Evolutionary conservation across 2,888 invertebrate species (phyloP).

Genomic region (Drosophila robusta): DNA sequence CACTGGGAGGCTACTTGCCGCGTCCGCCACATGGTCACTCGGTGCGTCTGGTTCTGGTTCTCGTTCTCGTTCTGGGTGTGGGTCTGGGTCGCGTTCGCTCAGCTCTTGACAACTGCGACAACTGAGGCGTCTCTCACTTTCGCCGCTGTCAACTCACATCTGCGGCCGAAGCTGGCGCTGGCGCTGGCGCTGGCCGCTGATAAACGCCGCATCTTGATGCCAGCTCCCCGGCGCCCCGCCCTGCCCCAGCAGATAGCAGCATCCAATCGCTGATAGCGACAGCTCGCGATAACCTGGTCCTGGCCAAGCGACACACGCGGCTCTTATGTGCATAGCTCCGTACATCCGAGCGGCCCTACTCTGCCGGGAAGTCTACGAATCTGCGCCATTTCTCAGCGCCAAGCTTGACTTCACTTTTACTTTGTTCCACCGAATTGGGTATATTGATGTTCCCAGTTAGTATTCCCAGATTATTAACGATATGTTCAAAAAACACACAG

Average conservation of each 20-base stretch:
- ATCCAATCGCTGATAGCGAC: constrained; percentile 35
- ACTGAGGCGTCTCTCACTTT: constrained; percentile 31
- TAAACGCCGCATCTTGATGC: constrained; percentile 24
- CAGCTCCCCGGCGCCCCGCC: constrained; percentile 14
- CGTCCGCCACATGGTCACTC: constrained; percentile 56
- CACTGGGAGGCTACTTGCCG: constrained; percentile 41
- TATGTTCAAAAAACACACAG: no score
- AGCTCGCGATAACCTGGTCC: constrained; percentile 67
- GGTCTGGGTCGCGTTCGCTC: constrained; percentile 11
- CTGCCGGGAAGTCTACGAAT: constrained; percentile 13
- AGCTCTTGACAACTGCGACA: constrained; percentile 28
- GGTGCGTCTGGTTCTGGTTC: constrained; percentile 2
- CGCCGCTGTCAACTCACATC: constrained; percentile 28
- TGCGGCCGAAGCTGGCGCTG: constrained; percentile 1
- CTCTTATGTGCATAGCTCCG: background rate
- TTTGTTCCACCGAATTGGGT: background rate
- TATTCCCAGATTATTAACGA: no score
- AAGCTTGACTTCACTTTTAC: constrained; percentile 28
- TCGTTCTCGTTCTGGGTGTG: no score
- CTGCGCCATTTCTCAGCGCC: constrained; percentile 16
- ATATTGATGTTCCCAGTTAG: no score
- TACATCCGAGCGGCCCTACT: background rate
- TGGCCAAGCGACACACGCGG: constrained; percentile 26
- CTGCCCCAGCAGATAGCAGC: constrained; percentile 10
- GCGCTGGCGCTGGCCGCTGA: constrained; percentile 28